Evolutionary conservation across 2,797 vertebrate genomes (phyloP), one percentile per base, ranked within the genome.

Genomic region (Heteromormyrus szaboi): DNA sequence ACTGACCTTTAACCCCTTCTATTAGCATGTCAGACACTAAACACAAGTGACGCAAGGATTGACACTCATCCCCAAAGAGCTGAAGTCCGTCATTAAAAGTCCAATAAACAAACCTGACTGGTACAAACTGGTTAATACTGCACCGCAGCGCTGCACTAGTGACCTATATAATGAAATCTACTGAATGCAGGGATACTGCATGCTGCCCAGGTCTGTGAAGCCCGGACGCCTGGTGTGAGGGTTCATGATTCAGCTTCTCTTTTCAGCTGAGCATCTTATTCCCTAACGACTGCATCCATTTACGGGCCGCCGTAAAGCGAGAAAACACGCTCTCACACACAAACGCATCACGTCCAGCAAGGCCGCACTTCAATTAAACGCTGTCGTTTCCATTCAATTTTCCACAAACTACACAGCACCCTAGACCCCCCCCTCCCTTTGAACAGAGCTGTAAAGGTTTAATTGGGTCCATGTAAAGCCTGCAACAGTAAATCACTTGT

Each of bases 381-480:
- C 92, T 93, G 94, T 94, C 91, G 93, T 94, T 94, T 65, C 51
- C 92, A 92, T 91, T 91, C 95, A 93, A 94, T 90, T 93, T 90
- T 95, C 93, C 37, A 93, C 93, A 92, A 91, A 95, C 94, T 90
- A 92, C 94, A 92, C 93, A 92, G 92, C 94, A 94, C 94, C 94
- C 94, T 93, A 95, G 95, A 94, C 85, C 91, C 92, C 92, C 87
- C 89, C 89, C 88, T 88, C 89, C 91, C 89, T 93, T 93, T 88
- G 92, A 92, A 90, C 72, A 91, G 92, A 89, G 92, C 90, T 92
- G 93, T 95, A 95, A 94, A 95, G 90, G 92, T 93, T 93, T 95
- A 95, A 96, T 96, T 96, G 94, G 91, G 93, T 93, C 93, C 94
- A 95, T 95, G 95, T 95, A 95, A 95, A 92, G 91, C 94, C 93